Base-by-base conservation (phyloP, 2,888 invertebrate genomes). In the Spodoptera littoralis region DNA sequence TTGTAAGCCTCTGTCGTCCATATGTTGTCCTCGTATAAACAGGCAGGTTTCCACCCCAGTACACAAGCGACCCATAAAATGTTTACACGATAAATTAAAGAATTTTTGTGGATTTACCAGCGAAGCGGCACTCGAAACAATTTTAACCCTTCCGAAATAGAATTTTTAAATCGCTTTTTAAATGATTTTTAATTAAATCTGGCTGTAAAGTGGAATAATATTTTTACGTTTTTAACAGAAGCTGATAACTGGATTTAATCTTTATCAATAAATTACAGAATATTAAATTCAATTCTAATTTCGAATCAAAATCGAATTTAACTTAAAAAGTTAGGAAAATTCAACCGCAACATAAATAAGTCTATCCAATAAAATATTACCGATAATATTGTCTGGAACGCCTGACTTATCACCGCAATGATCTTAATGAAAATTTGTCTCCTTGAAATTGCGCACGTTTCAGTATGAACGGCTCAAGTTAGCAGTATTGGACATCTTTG, bases 351-450 rank as follows among this genome's bases (percentile, higher is more conserved):
- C 11, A 24, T 12, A 4, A 47, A 24, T 47, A 4, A 24, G 22
- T 47, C n/a, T 2, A 4, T 24, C 4, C 13, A 45, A 22, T 44
- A 52, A 59, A 66, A 65, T 43, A 57, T 46, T 51, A 9, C 22
- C 30, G 46, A 56, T 60, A 65, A 74, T 67, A 67, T 73, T 74
- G 27, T 62, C 43, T 54, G 50, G 46, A 50, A 64, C 65, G 62
- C 76, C 73, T 63, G 48, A 59, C 66, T 68, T 75, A 69, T 73
- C 81, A 77, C 77, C 77, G 68, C 59, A 64, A 42, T 55, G 71
- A 86, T 84, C 85, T 83, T 67, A 84, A 84, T 81, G 81, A 81
- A 85, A 83, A 84, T 83, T 83, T 77, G 79, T 80, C 78, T 70
- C 79, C 78, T 79, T 76, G 61, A 84, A 83, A 85, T 84, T 77